Conservation (phyloP, 2,797 vertebrate species). For the Falco berigora region DNA sequence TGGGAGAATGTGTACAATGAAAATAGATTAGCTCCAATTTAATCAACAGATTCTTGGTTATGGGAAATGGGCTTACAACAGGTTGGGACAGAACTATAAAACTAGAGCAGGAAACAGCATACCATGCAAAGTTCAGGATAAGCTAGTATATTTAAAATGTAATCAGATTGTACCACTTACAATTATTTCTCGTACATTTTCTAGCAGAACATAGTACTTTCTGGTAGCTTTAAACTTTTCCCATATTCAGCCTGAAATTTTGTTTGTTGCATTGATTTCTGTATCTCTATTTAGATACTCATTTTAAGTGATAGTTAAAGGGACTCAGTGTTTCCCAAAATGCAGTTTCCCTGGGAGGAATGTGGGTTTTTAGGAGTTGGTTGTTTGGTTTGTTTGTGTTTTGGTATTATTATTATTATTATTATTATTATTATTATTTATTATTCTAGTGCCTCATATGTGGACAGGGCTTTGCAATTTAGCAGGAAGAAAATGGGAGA, state of each 20-base stretch:
- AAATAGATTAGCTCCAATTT: conserved; percentile 37
- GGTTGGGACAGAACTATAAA: background rate
- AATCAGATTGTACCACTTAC: background rate
- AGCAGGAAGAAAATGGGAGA: background rate
- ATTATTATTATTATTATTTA: too few species aligned
- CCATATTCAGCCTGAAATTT: background rate
- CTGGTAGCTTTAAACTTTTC: background rate
- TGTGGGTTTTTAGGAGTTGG: background rate
- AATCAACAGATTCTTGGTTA: conserved; percentile 17
- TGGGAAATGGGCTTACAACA: conserved; percentile 15
- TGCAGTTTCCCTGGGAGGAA: background rate
- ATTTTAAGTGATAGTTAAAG: background rate
- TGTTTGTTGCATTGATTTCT: background rate
- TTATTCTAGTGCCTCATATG: background rate
- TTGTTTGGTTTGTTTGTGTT: background rate
- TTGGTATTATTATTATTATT: background rate
- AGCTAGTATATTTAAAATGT: conserved; percentile 9
- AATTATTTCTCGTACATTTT: background rate
- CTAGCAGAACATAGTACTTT: background rate
- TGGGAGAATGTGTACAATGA: conserved; percentile 10
- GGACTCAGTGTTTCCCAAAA: background rate
- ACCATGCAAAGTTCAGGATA: background rate
- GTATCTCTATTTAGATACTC: background rate
- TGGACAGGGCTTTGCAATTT: background rate
- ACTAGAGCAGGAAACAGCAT: background rate